These are phyloP conservation scores for Tetrao urogallus DNA, from an alignment of 2,113 vertebrate genomes.

Conservation along the genomic window DNA sequence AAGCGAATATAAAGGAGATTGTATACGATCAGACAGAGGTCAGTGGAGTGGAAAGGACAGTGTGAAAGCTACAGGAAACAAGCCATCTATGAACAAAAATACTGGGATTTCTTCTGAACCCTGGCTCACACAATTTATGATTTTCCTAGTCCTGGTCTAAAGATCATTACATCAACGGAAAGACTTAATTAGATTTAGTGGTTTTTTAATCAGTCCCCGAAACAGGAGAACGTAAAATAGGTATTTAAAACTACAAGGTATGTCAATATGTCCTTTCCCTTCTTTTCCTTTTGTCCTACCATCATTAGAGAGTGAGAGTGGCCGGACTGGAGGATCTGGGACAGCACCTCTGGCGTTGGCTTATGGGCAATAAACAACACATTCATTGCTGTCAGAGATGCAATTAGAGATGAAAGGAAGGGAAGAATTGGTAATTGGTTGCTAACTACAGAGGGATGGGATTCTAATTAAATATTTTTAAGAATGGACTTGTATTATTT, in stretches of 20 bases:
- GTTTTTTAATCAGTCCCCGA: not conserved
- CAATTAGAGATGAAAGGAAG: slow-evolving; percentile 25
- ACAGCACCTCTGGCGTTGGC: not conserved
- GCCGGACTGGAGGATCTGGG: not conserved
- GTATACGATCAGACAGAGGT: slow-evolving; percentile 56
- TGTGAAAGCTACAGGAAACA: slow-evolving; percentile 65
- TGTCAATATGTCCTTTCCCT: not conserved
- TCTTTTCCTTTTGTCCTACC: not conserved
- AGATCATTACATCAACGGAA: not conserved
- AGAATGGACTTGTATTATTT: not conserved
- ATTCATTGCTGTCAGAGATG: not conserved
- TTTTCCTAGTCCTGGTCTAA: slow-evolving; percentile 11
- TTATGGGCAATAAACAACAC: not conserved
- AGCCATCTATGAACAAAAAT: slow-evolving; percentile 49
- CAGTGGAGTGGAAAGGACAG: slow-evolving; percentile 64
- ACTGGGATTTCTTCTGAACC: slow-evolving; percentile 35
- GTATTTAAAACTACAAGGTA: not conserved
- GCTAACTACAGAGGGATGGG: not conserved
- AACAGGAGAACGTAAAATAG: not conserved
- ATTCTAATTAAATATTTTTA: not conserved
- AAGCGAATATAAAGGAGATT: slow-evolving; percentile 18
- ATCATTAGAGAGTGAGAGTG: not conserved
- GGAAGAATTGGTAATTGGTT: not conserved
- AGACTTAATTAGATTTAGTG: slow-evolving; percentile 15
- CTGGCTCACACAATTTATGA: slow-evolving; percentile 12